Conservation (phyloP, 1,140 invertebrate species). For the Drosophila ficusphila region DNA sequence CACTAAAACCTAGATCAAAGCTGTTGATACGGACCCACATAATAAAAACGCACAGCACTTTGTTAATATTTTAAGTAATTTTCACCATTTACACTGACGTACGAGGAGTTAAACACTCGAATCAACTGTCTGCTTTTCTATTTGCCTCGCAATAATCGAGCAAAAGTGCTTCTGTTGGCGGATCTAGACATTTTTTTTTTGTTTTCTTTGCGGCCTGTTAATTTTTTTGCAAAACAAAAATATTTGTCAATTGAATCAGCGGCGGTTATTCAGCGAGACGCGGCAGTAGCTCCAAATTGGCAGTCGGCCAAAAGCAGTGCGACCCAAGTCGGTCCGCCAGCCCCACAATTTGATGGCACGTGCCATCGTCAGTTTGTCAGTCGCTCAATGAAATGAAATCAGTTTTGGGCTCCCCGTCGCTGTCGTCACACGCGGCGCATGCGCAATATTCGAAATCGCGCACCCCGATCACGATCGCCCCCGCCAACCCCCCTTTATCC, state of each 20-base stretch:
- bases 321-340: constrained; percentile 12
- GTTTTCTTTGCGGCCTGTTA: not conserved
- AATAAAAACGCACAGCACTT: too few relatives aligned
- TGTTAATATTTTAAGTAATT: not conserved
- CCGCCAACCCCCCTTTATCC: not conserved
- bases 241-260: constrained; percentile 31
- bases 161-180: not conserved
- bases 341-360: constrained; percentile 48
- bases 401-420: not conserved
- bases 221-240: constrained; percentile 21
- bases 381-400: constrained; percentile 18
- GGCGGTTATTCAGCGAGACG: not conserved
- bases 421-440: constrained; percentile 41
- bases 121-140: not conserved
- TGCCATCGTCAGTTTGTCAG: constrained; percentile 42
- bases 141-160: not conserved
- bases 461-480: constrained; percentile 25
- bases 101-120: not conserved
- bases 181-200: constrained; percentile 1
- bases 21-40: too few relatives aligned
- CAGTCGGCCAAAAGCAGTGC: constrained; percentile 35
- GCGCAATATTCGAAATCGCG: constrained; percentile 24
- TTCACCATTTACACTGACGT: not conserved
- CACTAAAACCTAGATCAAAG: not conserved
- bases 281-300: constrained; percentile 31